These are phyloP conservation scores for Craseonycteris thonglongyai DNA, from an alignment of 2,113 vertebrate genomes.

Conservation along the genomic window DNA sequence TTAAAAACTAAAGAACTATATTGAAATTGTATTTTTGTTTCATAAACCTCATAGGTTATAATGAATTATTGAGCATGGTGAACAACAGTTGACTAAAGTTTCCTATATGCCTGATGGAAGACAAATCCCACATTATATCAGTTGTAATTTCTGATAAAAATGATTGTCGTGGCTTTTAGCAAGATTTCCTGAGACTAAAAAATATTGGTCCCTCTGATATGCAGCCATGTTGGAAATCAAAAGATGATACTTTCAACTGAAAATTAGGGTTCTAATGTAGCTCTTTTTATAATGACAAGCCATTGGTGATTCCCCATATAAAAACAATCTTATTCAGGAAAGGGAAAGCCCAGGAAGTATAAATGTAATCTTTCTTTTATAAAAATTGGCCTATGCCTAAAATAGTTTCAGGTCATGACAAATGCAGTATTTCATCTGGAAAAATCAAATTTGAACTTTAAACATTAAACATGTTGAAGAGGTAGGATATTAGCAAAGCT, in stretches of 20 bases:
- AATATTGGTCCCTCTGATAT: not conserved
- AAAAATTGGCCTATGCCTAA: not conserved
- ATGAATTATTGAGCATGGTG: not conserved
- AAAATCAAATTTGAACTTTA: conserved; percentile 33
- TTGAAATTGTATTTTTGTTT: not conserved
- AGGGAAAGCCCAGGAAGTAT: not conserved
- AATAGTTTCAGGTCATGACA: conserved; percentile 32
- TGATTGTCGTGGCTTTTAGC: not conserved
- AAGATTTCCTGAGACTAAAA: not conserved
- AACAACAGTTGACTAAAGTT: not conserved
- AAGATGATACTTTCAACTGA: not conserved
- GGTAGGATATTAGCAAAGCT: not conserved
- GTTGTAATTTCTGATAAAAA: conserved; percentile 17
- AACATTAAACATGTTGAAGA: not conserved
- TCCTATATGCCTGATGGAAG: not conserved
- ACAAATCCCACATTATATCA: not conserved
- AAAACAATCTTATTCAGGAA: not conserved
- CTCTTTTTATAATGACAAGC: not conserved
- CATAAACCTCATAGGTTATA: not conserved
- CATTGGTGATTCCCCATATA: not conserved
- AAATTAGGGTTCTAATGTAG: not conserved
- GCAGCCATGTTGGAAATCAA: not conserved
- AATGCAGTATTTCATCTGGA: not conserved
- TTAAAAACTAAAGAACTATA: not conserved
- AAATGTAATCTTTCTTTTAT: conserved; percentile 11